Evolutionary conservation across 1,140 invertebrate genomes (phyloP), one percentile per base, ranked within the genome.

Genomic region (Dufourea novaeangliae): DNA sequence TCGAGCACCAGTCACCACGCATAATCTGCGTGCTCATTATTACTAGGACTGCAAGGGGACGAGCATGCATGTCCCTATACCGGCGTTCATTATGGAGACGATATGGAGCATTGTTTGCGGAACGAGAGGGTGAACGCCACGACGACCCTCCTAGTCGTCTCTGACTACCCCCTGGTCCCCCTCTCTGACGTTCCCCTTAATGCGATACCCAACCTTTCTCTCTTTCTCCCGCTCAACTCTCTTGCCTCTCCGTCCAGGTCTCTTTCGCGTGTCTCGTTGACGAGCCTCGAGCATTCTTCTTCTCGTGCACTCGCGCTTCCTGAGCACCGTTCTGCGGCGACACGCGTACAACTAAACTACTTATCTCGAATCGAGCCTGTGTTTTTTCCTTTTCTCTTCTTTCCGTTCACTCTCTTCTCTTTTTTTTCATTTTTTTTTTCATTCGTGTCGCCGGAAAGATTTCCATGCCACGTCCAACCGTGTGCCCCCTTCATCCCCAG

Each of bases 11-110:
- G 91, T 92, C 90, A 90, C 84, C 86, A 89, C 90, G 90, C 91
- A 91, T 91, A 92, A 92, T 91, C 90, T 91, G 87, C 90, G 90
- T 90, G 86, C 90, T 92, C 90, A 92, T 92, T 92, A 92, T 93
- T 92, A 87, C 89, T 88, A 87, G 87, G 86, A 87, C 87, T 90
- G 86, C 83, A 82, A 87, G 85, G 86, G 88, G 90, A 83, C 86
- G 85, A 78, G 80, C 86, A 85, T 85, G 86, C 86, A 85, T 86
- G 78, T 87, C 86, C 75, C 83, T 80, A 82, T 83, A 86, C 62
- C 82, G 86, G 77, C 89, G 87, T 92, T 93, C 92, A 92, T 93
- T 93, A 92, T 91, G 86, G 87, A 89, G 88, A 89, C 89, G 91
- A 91, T 91, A 90, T 86, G 90, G 87, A 89, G 90, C 90, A 93